Base-by-base conservation (phyloP, 2,113 vertebrate species). In the Thalassarche chlororhynchos region DNA sequence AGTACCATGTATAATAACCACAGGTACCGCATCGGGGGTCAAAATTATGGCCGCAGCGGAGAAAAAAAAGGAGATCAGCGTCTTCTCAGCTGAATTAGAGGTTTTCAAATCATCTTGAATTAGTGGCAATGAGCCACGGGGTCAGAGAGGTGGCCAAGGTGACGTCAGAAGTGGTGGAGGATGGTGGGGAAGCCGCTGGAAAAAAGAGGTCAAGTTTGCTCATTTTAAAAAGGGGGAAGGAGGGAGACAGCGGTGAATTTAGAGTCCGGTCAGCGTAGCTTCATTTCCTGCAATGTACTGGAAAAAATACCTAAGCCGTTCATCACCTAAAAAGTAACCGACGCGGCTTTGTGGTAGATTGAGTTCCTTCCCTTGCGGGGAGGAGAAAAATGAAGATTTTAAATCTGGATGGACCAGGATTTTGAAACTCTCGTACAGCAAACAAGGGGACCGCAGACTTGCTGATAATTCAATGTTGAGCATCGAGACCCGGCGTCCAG, bases 271-370 rank as follows among this genome's bases (percentile, higher is more conserved):
- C 76, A 64, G 60, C 17, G 6, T 5, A 9, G n/a, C 46, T 64
- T 26, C 17, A 4, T 34, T 64, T 64, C 60, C 76, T 52, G 60
- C 46, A 9, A 26, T 18, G 28, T 5, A 25, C 58, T 40, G 76
- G 58, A 32, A 51, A 61, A 62, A 62, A 38, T 19, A 18, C 9
- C n/a, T 4, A 36, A 24, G n/a, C 16, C 5, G 2, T 32, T 62
- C 21, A 15, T 40, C 75, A 17, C 28, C 75, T 15, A 11, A 64
- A 79, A 62, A 64, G 32, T 10, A 49, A 40, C 46, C 8, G 7
- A 15, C 0, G 21, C 3, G 57, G 44, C 44, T 51, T 40, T 25
- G 76, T 5, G 5, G 46, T 5, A 4, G 8, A 2, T 8, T 3
- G n/a, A 49, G 58, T 32, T 51, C 58, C 28, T 62, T 51, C 75